phyloP scores from a whole-genome alignment of 2,888 invertebrate genomes.

The Clanis bilineata region DNA sequence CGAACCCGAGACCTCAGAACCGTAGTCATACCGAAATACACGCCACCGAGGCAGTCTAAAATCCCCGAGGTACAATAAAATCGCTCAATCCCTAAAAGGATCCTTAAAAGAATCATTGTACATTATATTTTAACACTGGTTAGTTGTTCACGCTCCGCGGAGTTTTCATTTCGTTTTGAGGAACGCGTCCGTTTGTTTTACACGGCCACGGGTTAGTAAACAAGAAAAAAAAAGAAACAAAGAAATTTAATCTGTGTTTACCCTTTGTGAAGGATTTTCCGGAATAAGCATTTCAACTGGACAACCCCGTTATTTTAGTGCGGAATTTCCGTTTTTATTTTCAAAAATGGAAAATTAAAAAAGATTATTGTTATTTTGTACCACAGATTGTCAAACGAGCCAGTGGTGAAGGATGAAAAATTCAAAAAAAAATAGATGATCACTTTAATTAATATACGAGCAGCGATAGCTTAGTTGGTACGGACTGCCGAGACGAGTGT shows the following conservation, averaged over 20 bases:
- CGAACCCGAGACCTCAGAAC: too few species aligned
- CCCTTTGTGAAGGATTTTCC: not conserved
- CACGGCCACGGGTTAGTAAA: conserved; percentile 1
- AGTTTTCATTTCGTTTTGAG: not conserved
- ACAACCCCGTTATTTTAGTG: not conserved
- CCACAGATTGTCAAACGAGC: too few species aligned
- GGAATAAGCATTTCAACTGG: not conserved
- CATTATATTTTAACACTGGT: not conserved
- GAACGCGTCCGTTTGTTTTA: not conserved
- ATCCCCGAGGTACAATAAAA: not conserved
- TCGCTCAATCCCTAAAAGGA: not conserved
- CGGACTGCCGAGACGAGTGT: too few species aligned
- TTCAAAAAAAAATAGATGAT: too few species aligned
- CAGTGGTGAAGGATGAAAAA: too few species aligned
- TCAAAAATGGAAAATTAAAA: too few species aligned
- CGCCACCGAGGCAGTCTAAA: too few species aligned
- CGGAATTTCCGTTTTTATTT: not conserved
- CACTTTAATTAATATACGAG: too few species aligned
- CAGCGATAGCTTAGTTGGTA: too few species aligned
- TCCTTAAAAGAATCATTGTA: not conserved
- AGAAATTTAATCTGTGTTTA: conserved; percentile 6
- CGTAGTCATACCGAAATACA: too few species aligned
- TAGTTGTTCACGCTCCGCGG: not conserved
- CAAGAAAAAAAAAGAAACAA: conserved; percentile 7
- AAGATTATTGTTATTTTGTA: too few species aligned